Conservation (phyloP, 2,888 invertebrate species). For the Eristalis pertinax region DNA sequence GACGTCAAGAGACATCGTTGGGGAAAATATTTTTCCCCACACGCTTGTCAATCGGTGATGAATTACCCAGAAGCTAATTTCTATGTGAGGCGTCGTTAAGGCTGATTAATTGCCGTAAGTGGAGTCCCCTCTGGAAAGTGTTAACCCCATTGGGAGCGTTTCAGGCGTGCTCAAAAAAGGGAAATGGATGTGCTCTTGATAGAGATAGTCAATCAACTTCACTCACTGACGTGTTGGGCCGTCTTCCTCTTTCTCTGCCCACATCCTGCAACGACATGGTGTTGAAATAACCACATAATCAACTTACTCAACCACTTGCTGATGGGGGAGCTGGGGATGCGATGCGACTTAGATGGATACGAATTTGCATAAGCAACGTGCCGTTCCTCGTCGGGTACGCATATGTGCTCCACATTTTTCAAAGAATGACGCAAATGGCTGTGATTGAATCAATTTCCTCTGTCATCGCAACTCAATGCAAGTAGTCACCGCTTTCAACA, state of each 20-base stretch:
- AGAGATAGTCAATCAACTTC: slow-evolving; percentile 31
- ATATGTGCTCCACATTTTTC: background rate
- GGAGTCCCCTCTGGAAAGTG: background rate
- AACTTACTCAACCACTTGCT: background rate
- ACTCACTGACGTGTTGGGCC: background rate
- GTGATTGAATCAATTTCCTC: background rate
- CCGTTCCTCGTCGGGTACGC: background rate
- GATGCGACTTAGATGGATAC: background rate
- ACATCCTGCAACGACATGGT: background rate
- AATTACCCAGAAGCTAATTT: slow-evolving; percentile 25
- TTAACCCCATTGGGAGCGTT: background rate
- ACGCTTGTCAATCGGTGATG: slow-evolving; percentile 28
- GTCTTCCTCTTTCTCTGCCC: background rate
- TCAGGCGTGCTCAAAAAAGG: background rate
- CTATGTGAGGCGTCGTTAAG: background rate
- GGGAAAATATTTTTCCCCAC: background rate
- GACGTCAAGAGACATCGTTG: background rate
- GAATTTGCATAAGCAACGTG: background rate
- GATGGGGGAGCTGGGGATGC: background rate
- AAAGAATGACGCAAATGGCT: background rate
- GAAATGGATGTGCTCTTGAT: slow-evolving; percentile 20
- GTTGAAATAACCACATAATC: background rate
- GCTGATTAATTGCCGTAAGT: slow-evolving; percentile 26
- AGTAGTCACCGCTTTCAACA: background rate
- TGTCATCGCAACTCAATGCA: background rate